Percentiles rank a stretch among this genome's conserved stretches.
Conservation (phyloP, 1,140 invertebrate genomes). For the Rhizoglyphus robini region DNA sequence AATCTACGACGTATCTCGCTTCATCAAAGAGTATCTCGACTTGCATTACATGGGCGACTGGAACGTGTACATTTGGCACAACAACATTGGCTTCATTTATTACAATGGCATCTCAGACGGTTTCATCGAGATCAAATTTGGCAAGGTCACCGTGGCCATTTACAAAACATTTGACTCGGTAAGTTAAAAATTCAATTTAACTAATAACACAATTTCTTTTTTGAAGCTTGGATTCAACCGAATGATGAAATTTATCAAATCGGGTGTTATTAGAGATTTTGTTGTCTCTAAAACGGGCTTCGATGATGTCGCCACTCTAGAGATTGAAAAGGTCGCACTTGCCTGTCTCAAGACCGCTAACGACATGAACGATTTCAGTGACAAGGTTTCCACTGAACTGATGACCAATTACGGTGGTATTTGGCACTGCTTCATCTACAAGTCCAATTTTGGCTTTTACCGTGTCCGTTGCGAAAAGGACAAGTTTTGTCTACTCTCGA, state of each 20-base stretch:
- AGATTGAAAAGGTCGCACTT: neutral
- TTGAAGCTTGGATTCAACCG: neutral
- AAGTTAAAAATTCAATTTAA: neutral
- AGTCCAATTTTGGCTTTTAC: neutral
- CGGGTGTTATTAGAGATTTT: neutral
- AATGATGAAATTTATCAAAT: neutral
- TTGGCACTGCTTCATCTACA: neutral
- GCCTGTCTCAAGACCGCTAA: neutral
- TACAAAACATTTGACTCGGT: neutral
- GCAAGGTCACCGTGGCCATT: neutral
- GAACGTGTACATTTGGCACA: neutral
- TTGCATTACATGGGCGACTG: neutral
- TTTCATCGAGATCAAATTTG: neutral
- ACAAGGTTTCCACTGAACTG: neutral
- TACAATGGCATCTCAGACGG: neutral
- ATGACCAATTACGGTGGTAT: neutral
- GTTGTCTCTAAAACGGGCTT: neutral
- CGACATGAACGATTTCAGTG: neutral
- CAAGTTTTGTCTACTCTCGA: neutral
- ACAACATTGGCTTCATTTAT: neutral
- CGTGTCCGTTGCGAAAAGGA: neutral
- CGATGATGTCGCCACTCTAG: neutral
- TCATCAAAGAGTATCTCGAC: neutral
- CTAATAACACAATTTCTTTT: neutral
- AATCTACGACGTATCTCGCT: neutral